Conservation (phyloP, 30 jellyfish, hydroid and myxozoan genomes). For the Nemopilema nomurai region DNA sequence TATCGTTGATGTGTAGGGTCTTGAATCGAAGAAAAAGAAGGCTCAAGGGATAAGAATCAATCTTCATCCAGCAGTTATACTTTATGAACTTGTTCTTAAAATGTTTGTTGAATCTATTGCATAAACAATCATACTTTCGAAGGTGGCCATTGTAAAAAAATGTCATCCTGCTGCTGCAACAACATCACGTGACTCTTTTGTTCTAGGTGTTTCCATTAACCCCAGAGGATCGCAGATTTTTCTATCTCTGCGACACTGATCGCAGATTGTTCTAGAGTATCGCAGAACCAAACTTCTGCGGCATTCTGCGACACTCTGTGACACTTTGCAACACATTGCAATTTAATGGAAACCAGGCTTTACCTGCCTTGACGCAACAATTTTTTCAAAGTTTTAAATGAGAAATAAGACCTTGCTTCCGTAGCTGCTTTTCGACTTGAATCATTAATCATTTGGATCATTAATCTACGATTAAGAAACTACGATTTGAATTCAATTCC, state of each 20-base stretch:
- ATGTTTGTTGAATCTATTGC: too few relatives aligned
- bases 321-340: conserved; percentile 6
- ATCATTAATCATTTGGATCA: too few relatives aligned
- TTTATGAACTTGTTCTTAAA: neutral
- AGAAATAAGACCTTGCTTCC: too few relatives aligned
- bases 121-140: too few relatives aligned
- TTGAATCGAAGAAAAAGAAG: neutral
- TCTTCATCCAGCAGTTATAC: neutral
- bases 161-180: conserved; percentile 16
- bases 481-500: too few relatives aligned
- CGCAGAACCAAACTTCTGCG: conserved; percentile 19
- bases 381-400: too few relatives aligned
- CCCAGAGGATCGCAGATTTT: conserved; percentile 12
- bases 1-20: neutral
- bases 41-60: neutral
- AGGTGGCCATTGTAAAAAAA: neutral
- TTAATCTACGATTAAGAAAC: too few relatives aligned
- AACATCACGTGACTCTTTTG: conserved; percentile 10
- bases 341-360: conserved; percentile 29
- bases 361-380: too few relatives aligned
- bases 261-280: conserved; percentile 5
- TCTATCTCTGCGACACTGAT: conserved; percentile 14
- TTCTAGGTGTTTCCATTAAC: neutral
- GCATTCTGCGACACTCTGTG: conserved; percentile 26
- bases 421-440: too few relatives aligned